Evolutionary conservation across 2,797 vertebrate genomes (phyloP).

Genomic region (Phalloptychus januarius): DNA sequence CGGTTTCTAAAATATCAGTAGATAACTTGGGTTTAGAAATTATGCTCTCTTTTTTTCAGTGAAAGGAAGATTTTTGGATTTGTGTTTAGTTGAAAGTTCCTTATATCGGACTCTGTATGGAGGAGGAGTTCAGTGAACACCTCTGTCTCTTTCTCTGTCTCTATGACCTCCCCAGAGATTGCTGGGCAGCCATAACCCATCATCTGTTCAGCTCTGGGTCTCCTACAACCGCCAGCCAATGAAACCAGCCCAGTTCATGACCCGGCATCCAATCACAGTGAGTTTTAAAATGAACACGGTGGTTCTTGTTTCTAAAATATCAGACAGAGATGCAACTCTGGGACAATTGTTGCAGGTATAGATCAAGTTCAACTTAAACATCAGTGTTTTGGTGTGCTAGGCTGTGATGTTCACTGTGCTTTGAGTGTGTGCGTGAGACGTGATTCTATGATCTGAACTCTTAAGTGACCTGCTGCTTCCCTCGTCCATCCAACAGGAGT

Average conservation of each 20-base stretch:
- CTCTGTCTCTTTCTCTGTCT: constrained; percentile 9
- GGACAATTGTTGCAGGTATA: neutral
- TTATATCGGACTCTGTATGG: neutral
- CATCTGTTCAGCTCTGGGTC: constrained; percentile 95
- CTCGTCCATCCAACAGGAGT: constrained; percentile 82
- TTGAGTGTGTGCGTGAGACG: neutral
- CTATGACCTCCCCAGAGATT: constrained; percentile 76
- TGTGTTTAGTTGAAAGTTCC: neutral
- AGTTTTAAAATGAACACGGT: constrained; percentile 43
- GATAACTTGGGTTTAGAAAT: too few relatives aligned
- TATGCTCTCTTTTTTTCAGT: neutral
- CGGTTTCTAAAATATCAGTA: too few relatives aligned
- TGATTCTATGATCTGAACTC: neutral
- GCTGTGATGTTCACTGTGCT: neutral
- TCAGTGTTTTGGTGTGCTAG: neutral
- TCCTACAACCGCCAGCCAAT: constrained; percentile 97
- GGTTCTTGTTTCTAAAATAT: neutral
- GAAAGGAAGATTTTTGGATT: neutral
- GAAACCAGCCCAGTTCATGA: constrained; percentile 94
- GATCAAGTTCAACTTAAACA: neutral
- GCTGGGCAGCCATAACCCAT: constrained; percentile 79
- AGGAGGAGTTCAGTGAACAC: neutral
- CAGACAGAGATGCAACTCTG: neutral
- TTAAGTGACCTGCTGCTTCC: neutral
- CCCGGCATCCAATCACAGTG: constrained; percentile 94